phyloP scores from a whole-genome alignment of 2,797 vertebrate genomes.

The Brachymystax lenok region DNA sequence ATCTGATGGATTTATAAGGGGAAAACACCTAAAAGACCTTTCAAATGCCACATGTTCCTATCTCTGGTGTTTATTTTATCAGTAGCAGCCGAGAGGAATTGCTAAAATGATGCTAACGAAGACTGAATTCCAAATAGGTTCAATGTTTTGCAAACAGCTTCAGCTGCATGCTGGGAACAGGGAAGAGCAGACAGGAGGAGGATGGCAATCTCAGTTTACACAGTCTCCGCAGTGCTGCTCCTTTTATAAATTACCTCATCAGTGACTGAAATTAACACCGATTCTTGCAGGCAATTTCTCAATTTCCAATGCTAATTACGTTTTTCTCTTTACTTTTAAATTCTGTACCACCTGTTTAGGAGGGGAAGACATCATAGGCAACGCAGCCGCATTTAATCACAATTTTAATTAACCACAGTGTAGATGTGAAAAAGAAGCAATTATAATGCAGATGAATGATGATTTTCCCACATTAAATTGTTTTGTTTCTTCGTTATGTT shows the following conservation, averaged over 20 bases:
- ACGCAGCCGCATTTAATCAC: constrained; percentile 99
- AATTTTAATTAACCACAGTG: constrained; percentile 99
- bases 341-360: constrained; percentile 99
- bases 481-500: constrained; percentile 99
- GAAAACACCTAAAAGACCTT: background rate
- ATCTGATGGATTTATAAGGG: constrained; percentile 9
- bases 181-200: constrained; percentile 62
- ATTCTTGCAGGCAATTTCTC: constrained; percentile 99
- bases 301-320: constrained; percentile 99
- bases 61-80: constrained; percentile 63
- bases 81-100: constrained; percentile 64
- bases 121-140: constrained; percentile 86
- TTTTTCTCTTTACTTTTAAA: constrained; percentile 99
- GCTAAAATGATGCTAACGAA: constrained; percentile 74
- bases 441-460: constrained; percentile 99
- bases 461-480: constrained; percentile 99
- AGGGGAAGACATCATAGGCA: constrained; percentile 98
- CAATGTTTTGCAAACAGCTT: constrained; percentile 97
- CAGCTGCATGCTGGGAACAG: constrained; percentile 89
- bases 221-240: constrained; percentile 83
- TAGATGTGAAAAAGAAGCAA: constrained; percentile 99
- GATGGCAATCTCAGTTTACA: constrained; percentile 89
- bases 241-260: constrained; percentile 99
- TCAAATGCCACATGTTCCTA: constrained; percentile 33
- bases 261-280: constrained; percentile 99